Evolutionary conservation across 2,888 invertebrate species (phyloP).

Genomic region (Trissolcus japonicus): DNA sequence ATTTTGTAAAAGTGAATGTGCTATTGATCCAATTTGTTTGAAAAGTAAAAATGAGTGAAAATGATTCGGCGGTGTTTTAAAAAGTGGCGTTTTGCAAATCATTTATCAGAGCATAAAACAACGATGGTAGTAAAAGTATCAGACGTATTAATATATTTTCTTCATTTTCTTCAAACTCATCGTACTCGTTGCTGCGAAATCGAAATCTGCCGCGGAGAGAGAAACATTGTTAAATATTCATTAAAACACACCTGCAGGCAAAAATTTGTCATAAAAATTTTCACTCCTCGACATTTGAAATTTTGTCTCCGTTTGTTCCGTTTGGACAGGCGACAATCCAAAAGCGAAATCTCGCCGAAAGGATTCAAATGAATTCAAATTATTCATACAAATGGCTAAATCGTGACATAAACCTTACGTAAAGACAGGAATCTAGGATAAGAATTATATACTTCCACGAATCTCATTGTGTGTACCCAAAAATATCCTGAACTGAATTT

Average conservation of each 20-base stretch:
- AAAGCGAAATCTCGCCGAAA: conserved; percentile 11
- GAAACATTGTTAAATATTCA: no score
- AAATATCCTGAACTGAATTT: no score
- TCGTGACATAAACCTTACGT: conserved; percentile 16
- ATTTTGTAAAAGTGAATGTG: no score
- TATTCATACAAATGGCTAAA: conserved; percentile 9
- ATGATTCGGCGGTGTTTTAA: conserved; percentile 25
- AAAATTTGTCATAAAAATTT: no score
- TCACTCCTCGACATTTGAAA: no score
- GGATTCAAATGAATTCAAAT: conserved; percentile 5
- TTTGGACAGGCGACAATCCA: not conserved
- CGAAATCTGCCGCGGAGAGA: no score
- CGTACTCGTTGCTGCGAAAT: conserved; percentile 19
- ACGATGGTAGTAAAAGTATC: conserved; percentile 35
- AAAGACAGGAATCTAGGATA: no score
- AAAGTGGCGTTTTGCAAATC: conserved; percentile 38
- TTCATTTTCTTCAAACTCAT: conserved; percentile 15
- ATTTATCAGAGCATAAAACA: conserved; percentile 50
- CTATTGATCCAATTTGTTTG: not conserved
- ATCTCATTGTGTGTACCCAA: no score
- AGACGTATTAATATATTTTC: conserved; percentile 22
- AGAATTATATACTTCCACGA: no score
- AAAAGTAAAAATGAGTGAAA: conserved; percentile 21
- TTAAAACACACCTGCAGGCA: no score
- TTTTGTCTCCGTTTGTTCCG: no score